Base-by-base conservation (phyloP, 2,113 vertebrate species). In the Notarius quadriscutis region DNA sequence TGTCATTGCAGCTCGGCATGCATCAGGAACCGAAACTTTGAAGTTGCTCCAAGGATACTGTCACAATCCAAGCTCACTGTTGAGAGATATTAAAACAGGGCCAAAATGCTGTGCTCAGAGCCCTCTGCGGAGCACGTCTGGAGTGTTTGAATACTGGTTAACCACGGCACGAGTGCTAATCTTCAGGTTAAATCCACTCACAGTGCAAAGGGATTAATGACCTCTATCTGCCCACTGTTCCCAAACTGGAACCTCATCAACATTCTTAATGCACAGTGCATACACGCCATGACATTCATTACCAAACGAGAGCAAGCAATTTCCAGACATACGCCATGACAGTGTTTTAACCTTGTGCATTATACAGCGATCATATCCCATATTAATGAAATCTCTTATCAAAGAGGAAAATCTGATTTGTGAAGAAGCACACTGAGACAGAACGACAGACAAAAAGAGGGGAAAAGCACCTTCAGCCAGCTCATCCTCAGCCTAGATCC, bases 21-120 rank as follows among this genome's bases (percentile, higher is more conserved):
- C 41, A 69, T 65, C 81, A 10, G 15, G 51, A 78, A 84, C 41
- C 69, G 18, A 84, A 83, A 83, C 25, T 80, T 63, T 57, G 62
- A 87, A 71, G 53, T 83, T 80, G 79, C 89, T 93, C 92, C 71
- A 1, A 86, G 90, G 91, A 84, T 79, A 87, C 81, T 88, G 91
- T 94, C 91, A 91, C 91, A 88, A 92, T 93, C 90, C 63, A 22
- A 34, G 30, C 84, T 51, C 17, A 71, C 88, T 81, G 67, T 81
- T 53, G n/a, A 86, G 34, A 48, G 30, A 69, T 41, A 30, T 86
- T 74, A 18, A 58, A 50, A 72, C 72, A 77, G 41, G n/a, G 18
- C 83, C 65, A 84, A 41, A 27, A 58, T 41, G 41, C 25, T 12
- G 51, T 74, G 7, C 53, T 18, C 58, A 15, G 1, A 67, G 27